Base-by-base conservation (phyloP, 64 coral and sea anemone species). In the Catalaphyllia jardinei region DNA sequence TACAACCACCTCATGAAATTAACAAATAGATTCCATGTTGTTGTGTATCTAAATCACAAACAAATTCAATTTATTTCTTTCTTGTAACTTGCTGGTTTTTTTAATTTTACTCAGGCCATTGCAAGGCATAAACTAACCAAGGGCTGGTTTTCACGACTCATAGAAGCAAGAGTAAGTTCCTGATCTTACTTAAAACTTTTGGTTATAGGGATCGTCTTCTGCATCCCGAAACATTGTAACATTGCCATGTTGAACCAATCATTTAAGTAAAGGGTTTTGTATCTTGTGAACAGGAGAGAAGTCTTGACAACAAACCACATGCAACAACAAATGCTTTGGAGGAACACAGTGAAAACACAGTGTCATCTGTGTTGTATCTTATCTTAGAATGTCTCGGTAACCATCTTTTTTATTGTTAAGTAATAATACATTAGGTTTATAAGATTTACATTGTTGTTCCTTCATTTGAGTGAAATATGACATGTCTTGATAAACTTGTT, bases 301-400 rank as follows among this genome's bases (percentile, higher is more conserved):
- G 88, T 59, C 85, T 99, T 64, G 88, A 93, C 75, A 86, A 93
- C 35, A 93, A 85, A 77, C 91, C 97, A 67, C 86, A 89, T 77
- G 63, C 86, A n/a, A 91, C 78, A 79, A 74, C 50, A 60, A 46
- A 87, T 72, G 82, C 74, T 22, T 89, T 99, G 28, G 97, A 99
- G 72, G 91, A 93, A 25, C 95, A 99, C 49, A 60, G 82, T 59
- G 97, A 99, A 93, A 93, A 93, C 75, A 71, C 93, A 84, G 94
- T 93, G 29, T 95, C 97, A 60, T 88, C 97, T 31, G 91, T 95
- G 52, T 75, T 99, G 27, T 99, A 99, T 93, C 93, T 99, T 69
- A 89, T 88, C 31, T 71, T 99, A 73, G 97, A 99, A 87, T 89
- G 86, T 74, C 73, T 92, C 80, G 97, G 97, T 99, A 84, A 50